Base-by-base conservation (phyloP, 2,797 vertebrate genomes). In the Etheostoma nigrum region DNA sequence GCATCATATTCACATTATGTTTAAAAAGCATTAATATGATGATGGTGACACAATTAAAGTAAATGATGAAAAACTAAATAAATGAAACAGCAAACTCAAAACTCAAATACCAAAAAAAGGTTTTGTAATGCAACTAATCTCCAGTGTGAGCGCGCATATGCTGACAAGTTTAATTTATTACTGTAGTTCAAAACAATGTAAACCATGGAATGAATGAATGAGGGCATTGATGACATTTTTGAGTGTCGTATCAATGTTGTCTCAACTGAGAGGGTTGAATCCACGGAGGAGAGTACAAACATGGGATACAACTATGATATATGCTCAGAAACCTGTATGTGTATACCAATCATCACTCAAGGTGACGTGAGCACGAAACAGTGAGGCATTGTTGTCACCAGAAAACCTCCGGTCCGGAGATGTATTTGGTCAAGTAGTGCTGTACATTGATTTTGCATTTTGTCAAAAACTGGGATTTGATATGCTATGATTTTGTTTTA, bases 341-440 rank as follows among this genome's bases (percentile, higher is more conserved):
- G 71, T 82, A 83, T 84, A 47, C 61, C 63, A 9, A 53, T 61
- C 67, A 77, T 83, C 69, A 55, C n/a, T 91, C 68, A 83, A 67
- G 12, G 18, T 36, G 54, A 72, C 18, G 44, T n/a, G 23, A 54
- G 18, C 45, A 55, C 0, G 8, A 55, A 67, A 87, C 58, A 84
- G 47, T 13, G 60, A 64, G 19, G 25, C 78, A 51, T 67, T 77
- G 65, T 76, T 77, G 65, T 76, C 6, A 19, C 25, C 42, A 1
- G 40, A 13, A 7, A 42, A 33, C 5, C 30, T 51, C 27, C 14
- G 16, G 21, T 52, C 47, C 11, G 27, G 9, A 19, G 1, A 30
- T 53, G 48, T 53, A 54, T 71, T 59, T 4, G 5, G 19, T 52
- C 15, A 27, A 52, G 9, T 3, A 18, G 11, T 0, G 19, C 48